Evolutionary conservation across 2,113 vertebrate genomes (phyloP).

Genomic region (Trachemys scripta): DNA sequence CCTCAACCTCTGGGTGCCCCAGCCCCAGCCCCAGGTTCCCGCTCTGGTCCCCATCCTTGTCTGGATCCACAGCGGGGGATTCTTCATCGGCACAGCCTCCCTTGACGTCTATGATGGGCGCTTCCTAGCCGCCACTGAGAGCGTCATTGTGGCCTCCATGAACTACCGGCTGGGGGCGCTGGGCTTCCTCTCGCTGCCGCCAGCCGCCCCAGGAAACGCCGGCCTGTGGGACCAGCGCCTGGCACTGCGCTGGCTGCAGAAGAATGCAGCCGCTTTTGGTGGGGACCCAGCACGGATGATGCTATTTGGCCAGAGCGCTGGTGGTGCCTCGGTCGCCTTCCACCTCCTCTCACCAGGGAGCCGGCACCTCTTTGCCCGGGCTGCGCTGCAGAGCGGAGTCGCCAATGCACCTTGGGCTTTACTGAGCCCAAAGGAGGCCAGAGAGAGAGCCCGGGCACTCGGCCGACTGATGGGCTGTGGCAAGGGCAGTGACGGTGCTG

Average conservation of each 20-base stretch:
- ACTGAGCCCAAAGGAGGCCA: slow-evolving; percentile 24
- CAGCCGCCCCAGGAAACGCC: slow-evolving; percentile 71
- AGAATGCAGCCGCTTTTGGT: slow-evolving; percentile 82
- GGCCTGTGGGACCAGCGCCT: slow-evolving; percentile 82
- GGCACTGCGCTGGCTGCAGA: slow-evolving; percentile 79
- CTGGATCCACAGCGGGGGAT: slow-evolving; percentile 84
- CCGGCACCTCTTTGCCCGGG: slow-evolving; percentile 72
- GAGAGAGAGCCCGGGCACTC: slow-evolving; percentile 49
- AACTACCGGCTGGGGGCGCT: slow-evolving; percentile 82
- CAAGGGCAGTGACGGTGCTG: neutral
- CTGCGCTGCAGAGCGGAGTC: slow-evolving; percentile 80
- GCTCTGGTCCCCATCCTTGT: slow-evolving; percentile 73
- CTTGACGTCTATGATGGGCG: slow-evolving; percentile 79
- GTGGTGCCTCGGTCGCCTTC: slow-evolving; percentile 74
- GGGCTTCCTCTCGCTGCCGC: slow-evolving; percentile 80
- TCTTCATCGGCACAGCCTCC: slow-evolving; percentile 75
- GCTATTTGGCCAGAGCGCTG: slow-evolving; percentile 84
- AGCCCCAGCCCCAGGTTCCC: neutral
- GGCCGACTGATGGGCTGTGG: slow-evolving; percentile 71
- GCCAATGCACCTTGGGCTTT: slow-evolving; percentile 74
- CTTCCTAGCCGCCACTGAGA: slow-evolving; percentile 74
- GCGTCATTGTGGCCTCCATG: slow-evolving; percentile 83
- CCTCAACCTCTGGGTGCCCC: slow-evolving; percentile 81
- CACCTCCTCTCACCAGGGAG: slow-evolving; percentile 83
- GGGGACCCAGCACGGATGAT: slow-evolving; percentile 80